Evolutionary conservation across 2,797 vertebrate species (phyloP).

Genomic region (Sebastes hubbsi): DNA sequence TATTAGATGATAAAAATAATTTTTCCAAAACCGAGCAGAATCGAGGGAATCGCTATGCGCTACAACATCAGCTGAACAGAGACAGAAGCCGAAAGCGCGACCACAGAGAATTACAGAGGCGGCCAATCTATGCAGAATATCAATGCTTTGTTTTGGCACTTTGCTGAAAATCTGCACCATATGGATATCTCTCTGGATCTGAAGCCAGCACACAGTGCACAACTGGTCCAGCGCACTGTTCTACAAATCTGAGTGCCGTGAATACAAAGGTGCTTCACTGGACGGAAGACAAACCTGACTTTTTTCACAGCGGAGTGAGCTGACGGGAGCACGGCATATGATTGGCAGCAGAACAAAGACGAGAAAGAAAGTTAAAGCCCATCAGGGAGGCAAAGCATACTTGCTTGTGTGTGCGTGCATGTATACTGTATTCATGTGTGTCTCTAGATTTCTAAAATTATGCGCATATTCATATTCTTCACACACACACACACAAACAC

Average conservation of each 20-base stretch:
- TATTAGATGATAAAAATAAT: conserved; percentile 49
- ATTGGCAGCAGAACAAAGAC: conserved; percentile 62
- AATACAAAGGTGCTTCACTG: conserved; percentile 48
- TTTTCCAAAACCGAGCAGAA: conserved; percentile 22
- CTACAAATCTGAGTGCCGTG: conserved; percentile 47
- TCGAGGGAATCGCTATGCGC: not conserved
- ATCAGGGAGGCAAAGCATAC: conserved; percentile 12
- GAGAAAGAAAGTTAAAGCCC: conserved; percentile 48
- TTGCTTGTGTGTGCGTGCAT: not conserved
- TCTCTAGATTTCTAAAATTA: not conserved
- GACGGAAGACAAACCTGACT: conserved; percentile 44
- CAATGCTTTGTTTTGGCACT: conserved; percentile 34
- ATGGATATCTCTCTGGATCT: conserved; percentile 52
- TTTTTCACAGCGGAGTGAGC: conserved; percentile 34
- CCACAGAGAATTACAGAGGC: conserved; percentile 7
- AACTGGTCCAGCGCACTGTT: conserved; percentile 15
- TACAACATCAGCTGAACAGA: conserved; percentile 6
- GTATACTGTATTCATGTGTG: not conserved
- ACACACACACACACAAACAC: conserved; percentile 1
- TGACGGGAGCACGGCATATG: conserved; percentile 41
- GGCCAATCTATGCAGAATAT: conserved; percentile 33
- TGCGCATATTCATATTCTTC: conserved; percentile 9
- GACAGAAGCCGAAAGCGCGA: not conserved
- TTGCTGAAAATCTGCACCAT: conserved; percentile 36
- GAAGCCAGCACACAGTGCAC: conserved; percentile 37